Evolutionary conservation across 2,113 vertebrate genomes (phyloP), one percentile per base, ranked within the genome.

Genomic region (Cyphomyrus plagiostoma): DNA sequence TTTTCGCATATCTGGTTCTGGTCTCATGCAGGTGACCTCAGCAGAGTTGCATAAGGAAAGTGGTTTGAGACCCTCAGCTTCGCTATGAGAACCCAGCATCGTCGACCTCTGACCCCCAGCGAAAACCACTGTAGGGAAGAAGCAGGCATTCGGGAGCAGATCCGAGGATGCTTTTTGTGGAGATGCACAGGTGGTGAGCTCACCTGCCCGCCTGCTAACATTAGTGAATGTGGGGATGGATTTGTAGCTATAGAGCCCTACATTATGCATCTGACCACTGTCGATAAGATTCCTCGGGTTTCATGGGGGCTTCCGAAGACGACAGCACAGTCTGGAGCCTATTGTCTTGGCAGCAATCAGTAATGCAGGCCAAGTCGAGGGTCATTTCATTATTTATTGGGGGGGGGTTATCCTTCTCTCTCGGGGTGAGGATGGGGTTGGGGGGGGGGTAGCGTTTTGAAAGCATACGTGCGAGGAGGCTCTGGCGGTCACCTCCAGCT

Each of bases 361-460:
- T 85, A 26, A 85, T 52, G 45, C 26, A 52, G 84, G 84, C 84
- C n/a, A 86, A 86, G 45, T 86, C 0, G 26, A 53, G 84, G 49
- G 84, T 52, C 84, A 52, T 86, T 86, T 86, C 49, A 86, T 49
- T 30, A 86, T 86, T 86, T 86, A 86, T 53, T 23, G 19, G 39
- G 77, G 46, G 46, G 21, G 46, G 46, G 21, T 48, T 84, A 48
- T 84, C 39, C 80, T 84, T 84, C 45, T 48, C 42, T 84, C 39
- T 48, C 39, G 19, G 80, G 35, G 42, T 83, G 80, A 45, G 80
- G 35, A 19, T 83, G 39, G 17, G 80, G 35, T 45, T 21, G 77
- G 70, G 1, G 42, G 42, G 42, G 42, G 42, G 42, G 42, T n/a
- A n/a, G n/a, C 35, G 13, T 80, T 80, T 42, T 80, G 74, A 19